Evolutionary conservation across 2,797 vertebrate species (phyloP).

Genomic region (Phataginus tricuspis): DNA sequence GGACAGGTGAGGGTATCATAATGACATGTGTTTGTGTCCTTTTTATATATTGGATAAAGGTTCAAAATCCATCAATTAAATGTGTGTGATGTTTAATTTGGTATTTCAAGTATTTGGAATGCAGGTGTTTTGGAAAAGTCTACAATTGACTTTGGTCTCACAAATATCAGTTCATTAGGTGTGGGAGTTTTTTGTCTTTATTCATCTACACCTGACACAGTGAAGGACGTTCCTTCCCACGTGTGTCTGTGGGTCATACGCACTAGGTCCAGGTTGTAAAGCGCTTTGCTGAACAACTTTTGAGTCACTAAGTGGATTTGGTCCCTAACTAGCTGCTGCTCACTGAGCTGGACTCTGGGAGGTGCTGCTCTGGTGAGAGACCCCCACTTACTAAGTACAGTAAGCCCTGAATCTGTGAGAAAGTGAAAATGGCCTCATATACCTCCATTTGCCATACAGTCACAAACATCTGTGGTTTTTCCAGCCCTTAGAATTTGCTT

Average conservation of each 20-base stretch:
- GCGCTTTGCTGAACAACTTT: background rate
- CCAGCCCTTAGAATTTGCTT: background rate
- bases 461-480: too few species aligned
- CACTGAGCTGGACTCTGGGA: fast-evolving
- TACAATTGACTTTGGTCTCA: fast-evolving
- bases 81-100: background rate
- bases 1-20: conserved; percentile 63
- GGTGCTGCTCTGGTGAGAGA: fast-evolving
- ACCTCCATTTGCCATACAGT: fast-evolving
- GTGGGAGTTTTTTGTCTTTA: fast-evolving
- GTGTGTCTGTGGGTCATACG: fast-evolving
- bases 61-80: background rate
- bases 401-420: background rate
- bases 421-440: background rate
- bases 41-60: background rate
- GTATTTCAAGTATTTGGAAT: background rate
- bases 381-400: fast-evolving
- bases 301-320: background rate
- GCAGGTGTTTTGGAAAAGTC: background rate
- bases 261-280: too few species aligned
- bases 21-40: fast-evolving
- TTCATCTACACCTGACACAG: fast-evolving
- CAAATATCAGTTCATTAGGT: fast-evolving
- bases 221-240: fast-evolving
- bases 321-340: fast-evolving